phyloP scores from a whole-genome alignment of 2,888 invertebrate genomes.

The Lydus trimaculatus region DNA sequence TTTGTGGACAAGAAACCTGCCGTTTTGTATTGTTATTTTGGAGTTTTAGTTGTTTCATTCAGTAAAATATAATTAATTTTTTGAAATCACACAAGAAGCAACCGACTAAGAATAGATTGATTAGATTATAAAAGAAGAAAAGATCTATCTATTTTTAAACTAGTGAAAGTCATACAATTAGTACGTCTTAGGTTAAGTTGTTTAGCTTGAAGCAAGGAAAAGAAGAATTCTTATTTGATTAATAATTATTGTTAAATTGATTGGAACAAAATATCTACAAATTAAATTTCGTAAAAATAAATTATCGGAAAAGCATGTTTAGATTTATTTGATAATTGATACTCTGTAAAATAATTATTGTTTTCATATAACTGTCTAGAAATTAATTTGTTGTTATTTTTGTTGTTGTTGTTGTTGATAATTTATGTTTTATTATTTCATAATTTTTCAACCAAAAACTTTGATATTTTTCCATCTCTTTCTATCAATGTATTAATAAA shows the following conservation, averaged over 20 bases:
- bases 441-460: background rate
- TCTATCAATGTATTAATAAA: background rate
- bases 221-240: background rate
- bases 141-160: slow-evolving; percentile 2
- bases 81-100: background rate
- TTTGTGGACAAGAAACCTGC: background rate
- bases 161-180: slow-evolving; percentile 3
- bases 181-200: background rate
- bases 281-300: background rate
- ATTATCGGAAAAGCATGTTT: background rate
- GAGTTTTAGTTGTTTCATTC: background rate
- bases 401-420: background rate
- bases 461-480: too few species aligned
- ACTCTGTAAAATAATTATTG: background rate
- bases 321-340: slow-evolving; percentile 3
- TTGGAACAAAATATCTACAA: slow-evolving; percentile 1
- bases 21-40: background rate
- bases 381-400: background rate
- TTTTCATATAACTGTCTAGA: background rate
- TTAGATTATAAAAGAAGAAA: background rate
- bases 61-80: background rate
- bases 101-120: background rate
- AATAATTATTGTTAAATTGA: slow-evolving; percentile 2
- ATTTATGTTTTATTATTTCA: background rate
- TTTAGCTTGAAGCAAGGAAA: background rate